A percentile compares a stretch with the other conserved stretches of the same genome.
phyloP scores from a whole-genome alignment of 2,888 invertebrate species.

The Temnothorax unifasciatus region DNA sequence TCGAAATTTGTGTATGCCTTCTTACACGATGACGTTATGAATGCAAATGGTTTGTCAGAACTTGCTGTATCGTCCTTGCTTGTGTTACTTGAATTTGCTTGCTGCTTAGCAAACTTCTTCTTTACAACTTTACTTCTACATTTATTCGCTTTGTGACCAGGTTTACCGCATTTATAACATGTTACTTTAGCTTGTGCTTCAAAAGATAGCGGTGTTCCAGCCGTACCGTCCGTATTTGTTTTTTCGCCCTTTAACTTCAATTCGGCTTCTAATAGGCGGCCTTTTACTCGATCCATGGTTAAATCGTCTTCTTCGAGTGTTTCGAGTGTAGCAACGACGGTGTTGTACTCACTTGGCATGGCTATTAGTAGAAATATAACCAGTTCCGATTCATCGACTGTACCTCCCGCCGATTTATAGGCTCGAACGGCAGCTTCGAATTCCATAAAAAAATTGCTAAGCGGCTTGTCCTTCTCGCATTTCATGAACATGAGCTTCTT shows the following conservation, averaged over 20 bases:
- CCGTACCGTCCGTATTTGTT: neutral
- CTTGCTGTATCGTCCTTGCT: neutral
- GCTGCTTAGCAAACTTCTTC: neutral
- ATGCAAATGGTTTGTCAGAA: neutral
- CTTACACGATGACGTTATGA: neutral
- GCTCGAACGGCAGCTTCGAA: neutral
- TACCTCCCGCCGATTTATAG: neutral
- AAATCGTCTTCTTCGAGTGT: neutral
- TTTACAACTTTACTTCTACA: neutral
- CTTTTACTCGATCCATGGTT: neutral
- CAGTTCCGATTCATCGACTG: neutral
- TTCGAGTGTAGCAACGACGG: neutral
- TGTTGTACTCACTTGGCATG: neutral
- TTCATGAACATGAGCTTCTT: neutral
- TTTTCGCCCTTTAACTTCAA: neutral
- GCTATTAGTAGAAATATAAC: neutral
- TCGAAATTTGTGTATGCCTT: neutral
- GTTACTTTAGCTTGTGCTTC: neutral
- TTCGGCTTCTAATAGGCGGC: neutral
- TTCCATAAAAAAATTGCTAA: neutral
- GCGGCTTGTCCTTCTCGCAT: neutral
- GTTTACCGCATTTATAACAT: neutral
- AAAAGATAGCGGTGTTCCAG: neutral
- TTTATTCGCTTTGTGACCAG: neutral
- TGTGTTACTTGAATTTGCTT: neutral